phyloP scores from a whole-genome alignment of 2,888 invertebrate genomes.

The Metallyticus violacea region DNA sequence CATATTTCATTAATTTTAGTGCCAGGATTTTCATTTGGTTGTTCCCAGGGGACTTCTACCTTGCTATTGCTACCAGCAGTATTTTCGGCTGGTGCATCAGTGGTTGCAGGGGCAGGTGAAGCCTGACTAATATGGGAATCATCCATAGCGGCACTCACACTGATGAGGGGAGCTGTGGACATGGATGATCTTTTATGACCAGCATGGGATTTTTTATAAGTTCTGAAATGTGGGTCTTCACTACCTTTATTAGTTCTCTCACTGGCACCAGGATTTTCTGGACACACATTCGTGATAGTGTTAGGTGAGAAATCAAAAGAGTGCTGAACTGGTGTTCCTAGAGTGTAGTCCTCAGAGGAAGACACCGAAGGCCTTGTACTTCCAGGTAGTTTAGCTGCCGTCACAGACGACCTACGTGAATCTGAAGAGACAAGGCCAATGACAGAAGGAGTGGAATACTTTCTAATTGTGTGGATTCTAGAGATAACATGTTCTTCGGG shows the following conservation, averaged over 20 bases:
- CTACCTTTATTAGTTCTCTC: conserved; percentile 25
- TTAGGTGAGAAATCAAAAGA: conserved; percentile 8
- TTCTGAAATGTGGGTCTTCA: conserved; percentile 21
- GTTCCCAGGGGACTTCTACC: background rate
- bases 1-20: conserved; percentile 78
- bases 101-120: background rate
- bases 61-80: background rate
- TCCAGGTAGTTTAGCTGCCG: conserved; percentile 35
- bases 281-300: background rate
- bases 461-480: conserved; percentile 39
- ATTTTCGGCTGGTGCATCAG: background rate
- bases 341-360: conserved; percentile 48
- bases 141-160: conserved; percentile 70
- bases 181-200: conserved; percentile 48
- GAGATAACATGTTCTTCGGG: conserved; percentile 32
- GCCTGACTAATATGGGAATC: conserved; percentile 43
- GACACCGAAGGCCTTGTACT: conserved; percentile 45
- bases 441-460: conserved; percentile 43
- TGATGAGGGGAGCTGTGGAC: conserved; percentile 60
- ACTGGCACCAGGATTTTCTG: background rate
- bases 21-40: conserved; percentile 36
- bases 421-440: conserved; percentile 21
- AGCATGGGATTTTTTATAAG: conserved; percentile 34
- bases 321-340: conserved; percentile 23
- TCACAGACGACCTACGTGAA: conserved; percentile 46